phyloP scores from a whole-genome alignment of 2,797 vertebrate species.

The Rallus crepitans region DNA sequence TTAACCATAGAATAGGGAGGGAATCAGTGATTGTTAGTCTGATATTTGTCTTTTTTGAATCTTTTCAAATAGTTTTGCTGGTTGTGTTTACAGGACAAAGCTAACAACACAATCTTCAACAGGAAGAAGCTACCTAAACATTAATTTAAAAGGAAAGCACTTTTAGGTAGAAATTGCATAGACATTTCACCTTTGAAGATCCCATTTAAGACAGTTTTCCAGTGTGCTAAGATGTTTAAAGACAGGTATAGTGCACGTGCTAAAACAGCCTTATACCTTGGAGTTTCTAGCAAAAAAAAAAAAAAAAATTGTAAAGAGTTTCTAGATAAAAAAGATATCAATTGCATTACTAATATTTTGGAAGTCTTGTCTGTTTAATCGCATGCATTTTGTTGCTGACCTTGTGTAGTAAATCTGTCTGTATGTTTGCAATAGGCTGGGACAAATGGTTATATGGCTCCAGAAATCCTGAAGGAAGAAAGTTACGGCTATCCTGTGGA shows the following conservation, averaged over 20 bases:
- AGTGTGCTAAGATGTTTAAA: background rate
- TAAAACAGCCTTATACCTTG: background rate
- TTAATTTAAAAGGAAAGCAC: background rate
- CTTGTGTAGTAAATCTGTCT: background rate
- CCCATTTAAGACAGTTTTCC: background rate
- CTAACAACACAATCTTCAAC: background rate
- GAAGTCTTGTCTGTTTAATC: background rate
- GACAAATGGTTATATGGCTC: slow-evolving; percentile 95
- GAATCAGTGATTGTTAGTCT: background rate
- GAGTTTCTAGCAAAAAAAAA: background rate
- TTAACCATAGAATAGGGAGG: background rate
- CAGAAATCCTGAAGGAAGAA: slow-evolving; percentile 89
- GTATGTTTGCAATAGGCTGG: slow-evolving; percentile 86
- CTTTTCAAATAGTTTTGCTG: background rate
- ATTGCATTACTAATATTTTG: background rate
- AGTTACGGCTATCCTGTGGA: slow-evolving; percentile 91
- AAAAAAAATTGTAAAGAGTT: background rate
- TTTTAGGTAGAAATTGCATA: background rate
- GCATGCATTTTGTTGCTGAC: background rate
- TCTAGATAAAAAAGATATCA: background rate
- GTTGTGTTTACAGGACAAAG: background rate
- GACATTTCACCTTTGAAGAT: background rate
- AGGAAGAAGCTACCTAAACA: background rate
- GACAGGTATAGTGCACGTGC: background rate
- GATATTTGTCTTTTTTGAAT: background rate